These are phyloP conservation scores for Bhutanitis thaidina DNA, from an alignment of 2,888 invertebrate genomes.

Conservation along the genomic window DNA sequence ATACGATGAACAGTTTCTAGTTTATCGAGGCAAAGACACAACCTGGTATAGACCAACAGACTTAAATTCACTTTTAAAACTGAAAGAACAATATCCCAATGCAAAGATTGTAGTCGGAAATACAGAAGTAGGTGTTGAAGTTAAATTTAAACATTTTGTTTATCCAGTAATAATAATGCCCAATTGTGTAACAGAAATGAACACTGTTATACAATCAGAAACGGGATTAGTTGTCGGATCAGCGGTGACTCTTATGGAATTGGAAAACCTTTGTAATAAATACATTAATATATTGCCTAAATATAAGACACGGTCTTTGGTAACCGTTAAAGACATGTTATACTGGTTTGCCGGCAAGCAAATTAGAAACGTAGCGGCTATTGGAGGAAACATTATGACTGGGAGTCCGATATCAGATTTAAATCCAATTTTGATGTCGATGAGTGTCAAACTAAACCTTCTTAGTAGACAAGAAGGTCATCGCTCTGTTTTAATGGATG, in stretches of 20 bases:
- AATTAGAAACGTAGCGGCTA: constrained; percentile 95
- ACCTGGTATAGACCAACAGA: constrained; percentile 86
- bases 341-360: constrained; percentile 98
- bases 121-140: constrained; percentile 91
- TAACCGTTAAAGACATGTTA: constrained; percentile 89
- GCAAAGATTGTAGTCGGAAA: constrained; percentile 91
- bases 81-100: constrained; percentile 83
- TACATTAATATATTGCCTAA: constrained; percentile 80
- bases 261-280: constrained; percentile 83
- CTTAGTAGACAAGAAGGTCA: constrained; percentile 75
- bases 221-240: constrained; percentile 88
- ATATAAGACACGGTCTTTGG: constrained; percentile 83
- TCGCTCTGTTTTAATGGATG: constrained; percentile 84
- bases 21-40: constrained; percentile 72
- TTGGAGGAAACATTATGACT: constrained; percentile 97
- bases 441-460: constrained; percentile 86
- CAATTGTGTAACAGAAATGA: constrained; percentile 90
- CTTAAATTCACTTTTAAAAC: constrained; percentile 78
- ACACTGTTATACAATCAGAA: constrained; percentile 74
- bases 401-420: constrained; percentile 98
- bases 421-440: constrained; percentile 94
- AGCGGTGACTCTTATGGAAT: constrained; percentile 87
- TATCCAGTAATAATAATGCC: constrained; percentile 92
- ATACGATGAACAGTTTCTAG: constrained; percentile 78
- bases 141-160: constrained; percentile 87